Base-by-base conservation (phyloP, 2,797 vertebrate genomes). In the Bradypodion pumilum region DNA sequence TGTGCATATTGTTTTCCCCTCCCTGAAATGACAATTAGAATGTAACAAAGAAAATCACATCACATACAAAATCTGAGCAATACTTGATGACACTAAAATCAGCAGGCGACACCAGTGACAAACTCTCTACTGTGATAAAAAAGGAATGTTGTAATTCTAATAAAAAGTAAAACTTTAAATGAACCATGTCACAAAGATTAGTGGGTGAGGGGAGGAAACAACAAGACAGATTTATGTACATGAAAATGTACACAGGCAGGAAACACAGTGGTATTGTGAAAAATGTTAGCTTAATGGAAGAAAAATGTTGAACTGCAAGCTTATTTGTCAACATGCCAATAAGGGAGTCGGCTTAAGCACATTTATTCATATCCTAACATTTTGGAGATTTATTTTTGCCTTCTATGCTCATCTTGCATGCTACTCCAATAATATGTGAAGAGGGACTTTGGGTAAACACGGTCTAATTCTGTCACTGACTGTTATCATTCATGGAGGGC, bases 51-150 rank as follows among this genome's bases (percentile, higher is more conserved):
- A 88, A 27, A 0, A 7, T 7, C 68, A 86, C 82, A 37, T 60
- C 29, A 27, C 65, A 74, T 37, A 42, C 69, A 63, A 25, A 78
- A 2, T 0, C 1, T 76, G 85, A 49, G 3, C 59, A 89, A 84
- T 69, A 83, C 87, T 4, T 1, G 15, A 46, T n/a, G 5, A 40
- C 78, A 68, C 56, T 27, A 25, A 3, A 75, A 88, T 76, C 56
- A 74, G 87, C 10, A 84, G 70, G 84, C 87, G 74, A 89, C 80
- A 59, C 75, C 13, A 80, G 59, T 89, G 42, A 86, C 89, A 91
- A 87, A 1, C 29, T 80, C 85, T 46, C 29, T 74, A 63, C 13
- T 74, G 0, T 68, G 75, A 74, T 90, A 81, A 70, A 0, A 78
- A 2, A 59, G 16, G 62, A 25, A 68, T 59, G 44, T 73, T 74